A percentile compares a stretch with the other conserved stretches of the same genome.
These are phyloP conservation scores for Zophobas atratus DNA, from an alignment of 1,140 invertebrate species.

Conservation along the genomic window DNA sequence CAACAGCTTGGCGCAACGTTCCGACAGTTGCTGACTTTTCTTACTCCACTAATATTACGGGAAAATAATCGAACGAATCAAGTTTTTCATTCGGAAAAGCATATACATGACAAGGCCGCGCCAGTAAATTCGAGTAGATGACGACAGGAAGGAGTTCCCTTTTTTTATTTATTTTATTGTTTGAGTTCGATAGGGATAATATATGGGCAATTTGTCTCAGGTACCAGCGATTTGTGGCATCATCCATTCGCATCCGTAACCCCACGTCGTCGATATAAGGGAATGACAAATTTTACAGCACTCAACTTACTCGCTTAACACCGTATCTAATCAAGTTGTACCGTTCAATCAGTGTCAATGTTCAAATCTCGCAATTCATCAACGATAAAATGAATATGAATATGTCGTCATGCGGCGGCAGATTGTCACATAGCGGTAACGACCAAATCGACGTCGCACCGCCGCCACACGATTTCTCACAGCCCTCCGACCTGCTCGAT, in stretches of 20 bases:
- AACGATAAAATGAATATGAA: slow-evolving; percentile 64
- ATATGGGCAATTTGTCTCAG: slow-evolving; percentile 35
- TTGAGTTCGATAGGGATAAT: slow-evolving; percentile 15
- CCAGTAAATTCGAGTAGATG: neutral
- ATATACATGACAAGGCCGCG: neutral
- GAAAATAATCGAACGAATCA: slow-evolving; percentile 62
- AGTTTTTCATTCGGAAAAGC: slow-evolving; percentile 22
- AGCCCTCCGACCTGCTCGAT: slow-evolving; percentile 16
- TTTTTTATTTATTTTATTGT: slow-evolving; percentile 39
- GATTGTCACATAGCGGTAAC: slow-evolving; percentile 60
- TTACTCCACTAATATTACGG: slow-evolving; percentile 60
- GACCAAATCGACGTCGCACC: slow-evolving; percentile 50
- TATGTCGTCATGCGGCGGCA: slow-evolving; percentile 56
- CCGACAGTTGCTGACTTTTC: slow-evolving; percentile 61
- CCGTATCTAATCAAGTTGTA: slow-evolving; percentile 63
- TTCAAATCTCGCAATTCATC: slow-evolving; percentile 63
- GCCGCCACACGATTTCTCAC: slow-evolving; percentile 8
- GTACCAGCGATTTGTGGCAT: slow-evolving; percentile 34
- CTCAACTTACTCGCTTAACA: slow-evolving; percentile 61
- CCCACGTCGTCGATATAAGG: slow-evolving; percentile 54
- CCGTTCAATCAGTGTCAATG: slow-evolving; percentile 64
- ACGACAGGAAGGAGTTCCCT: neutral
- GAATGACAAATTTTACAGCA: slow-evolving; percentile 61
- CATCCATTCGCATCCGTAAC: slow-evolving; percentile 30
- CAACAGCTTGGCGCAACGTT: slow-evolving; percentile 63